Conservation (phyloP, 1,140 invertebrate species). For the Drosophila paulistorum region DNA sequence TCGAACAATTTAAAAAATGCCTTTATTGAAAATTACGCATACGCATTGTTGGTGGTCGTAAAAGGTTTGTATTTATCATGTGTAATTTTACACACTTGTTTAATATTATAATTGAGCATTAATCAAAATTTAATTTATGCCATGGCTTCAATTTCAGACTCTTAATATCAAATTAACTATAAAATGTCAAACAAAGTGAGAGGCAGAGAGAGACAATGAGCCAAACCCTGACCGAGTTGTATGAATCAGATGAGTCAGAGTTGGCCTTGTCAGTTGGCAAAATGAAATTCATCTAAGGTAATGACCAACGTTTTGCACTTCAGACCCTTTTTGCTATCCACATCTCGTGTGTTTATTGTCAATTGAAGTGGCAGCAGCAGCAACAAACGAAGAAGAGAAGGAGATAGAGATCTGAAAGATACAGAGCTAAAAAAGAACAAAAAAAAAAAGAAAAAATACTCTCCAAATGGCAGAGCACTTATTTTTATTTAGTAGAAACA, state of each 20-base stretch:
- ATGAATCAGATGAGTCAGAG: neutral
- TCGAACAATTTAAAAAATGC: neutral
- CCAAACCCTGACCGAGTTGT: neutral
- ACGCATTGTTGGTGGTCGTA: neutral
- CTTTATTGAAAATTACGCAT: neutral
- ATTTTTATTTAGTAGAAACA: slow-evolving; percentile 65
- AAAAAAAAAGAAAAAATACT: slow-evolving; percentile 14
- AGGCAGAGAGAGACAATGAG: neutral
- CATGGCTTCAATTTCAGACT: neutral
- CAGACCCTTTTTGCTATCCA: slow-evolving; percentile 27
- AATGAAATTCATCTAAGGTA: slow-evolving; percentile 48
- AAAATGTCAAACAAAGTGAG: neutral
- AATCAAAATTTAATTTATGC: slow-evolving; percentile 14
- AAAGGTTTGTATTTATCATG: neutral
- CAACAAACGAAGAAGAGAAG: slow-evolving; percentile 19
- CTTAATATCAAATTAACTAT: slow-evolving; percentile 14
- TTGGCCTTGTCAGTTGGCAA: slow-evolving; percentile 19
- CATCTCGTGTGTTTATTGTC: slow-evolving; percentile 64
- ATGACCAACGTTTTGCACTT: slow-evolving; percentile 54
- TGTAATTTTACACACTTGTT: slow-evolving; percentile 9
- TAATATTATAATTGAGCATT: slow-evolving; percentile 13
- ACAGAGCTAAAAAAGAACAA: neutral
- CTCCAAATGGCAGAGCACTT: slow-evolving; percentile 41
- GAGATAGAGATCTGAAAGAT: neutral
- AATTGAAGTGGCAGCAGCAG: slow-evolving; percentile 36